A percentile compares a stretch with the other conserved stretches of the same genome.
phyloP scores from a whole-genome alignment of 2,888 invertebrate genomes.

The Nysson spinosus region DNA sequence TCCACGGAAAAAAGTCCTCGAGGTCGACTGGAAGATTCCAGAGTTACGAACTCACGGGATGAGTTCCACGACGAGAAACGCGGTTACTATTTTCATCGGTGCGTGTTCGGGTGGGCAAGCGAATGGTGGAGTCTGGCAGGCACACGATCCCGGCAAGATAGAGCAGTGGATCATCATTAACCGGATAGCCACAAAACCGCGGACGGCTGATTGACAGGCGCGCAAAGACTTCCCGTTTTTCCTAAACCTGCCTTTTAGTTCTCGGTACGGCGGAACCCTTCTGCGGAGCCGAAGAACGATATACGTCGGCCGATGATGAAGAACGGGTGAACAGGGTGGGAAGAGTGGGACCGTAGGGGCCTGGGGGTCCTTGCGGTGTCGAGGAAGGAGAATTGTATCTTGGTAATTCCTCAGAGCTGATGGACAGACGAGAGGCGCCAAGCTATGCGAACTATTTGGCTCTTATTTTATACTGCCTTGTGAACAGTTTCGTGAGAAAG shows the following conservation, averaged over 20 bases:
- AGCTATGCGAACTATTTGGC: conserved; percentile 71
- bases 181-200: conserved; percentile 70
- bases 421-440: conserved; percentile 71
- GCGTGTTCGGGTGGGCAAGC: conserved; percentile 28
- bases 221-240: conserved; percentile 74
- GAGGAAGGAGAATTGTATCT: conserved; percentile 48
- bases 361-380: conserved; percentile 37
- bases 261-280: conserved; percentile 68
- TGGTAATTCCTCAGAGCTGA: conserved; percentile 56
- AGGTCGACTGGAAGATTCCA: conserved; percentile 39
- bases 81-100: conserved; percentile 49
- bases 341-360: conserved; percentile 10
- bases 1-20: conserved; percentile 24
- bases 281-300: conserved; percentile 46
- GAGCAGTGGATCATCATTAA: conserved; percentile 76
- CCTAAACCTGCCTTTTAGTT: conserved; percentile 70
- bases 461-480: conserved; percentile 59
- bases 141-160: conserved; percentile 65
- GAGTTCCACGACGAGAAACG: conserved; percentile 28
- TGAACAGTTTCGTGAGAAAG: conserved; percentile 24
- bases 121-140: conserved; percentile 26
- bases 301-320: conserved; percentile 44
- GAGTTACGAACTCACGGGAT: conserved; percentile 9
- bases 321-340: conserved; percentile 32
- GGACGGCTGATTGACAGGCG: conserved; percentile 74